phyloP scores from a whole-genome alignment of 2,888 invertebrate species.

The Trachelus troglodyta region DNA sequence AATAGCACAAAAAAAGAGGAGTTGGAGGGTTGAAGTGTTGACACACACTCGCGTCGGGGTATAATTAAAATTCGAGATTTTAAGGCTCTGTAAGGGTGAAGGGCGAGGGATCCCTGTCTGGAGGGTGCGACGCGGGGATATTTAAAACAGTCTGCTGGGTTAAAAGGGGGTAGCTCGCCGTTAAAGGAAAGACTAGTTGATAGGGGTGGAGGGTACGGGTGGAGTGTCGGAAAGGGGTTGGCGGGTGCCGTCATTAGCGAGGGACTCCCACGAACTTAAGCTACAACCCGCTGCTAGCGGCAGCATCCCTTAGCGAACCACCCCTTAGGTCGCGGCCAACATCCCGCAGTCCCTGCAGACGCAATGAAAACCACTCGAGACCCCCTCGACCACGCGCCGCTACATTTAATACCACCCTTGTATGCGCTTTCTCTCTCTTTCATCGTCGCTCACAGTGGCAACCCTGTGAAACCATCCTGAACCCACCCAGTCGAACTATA shows the following conservation, averaged over 20 bases:
- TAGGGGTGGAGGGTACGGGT: too few species aligned
- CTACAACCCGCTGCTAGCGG: constrained; percentile 6
- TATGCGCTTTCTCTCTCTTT: neutral
- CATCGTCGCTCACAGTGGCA: too few species aligned
- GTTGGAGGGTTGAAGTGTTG: too few species aligned
- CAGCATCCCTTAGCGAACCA: neutral
- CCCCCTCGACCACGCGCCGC: constrained; percentile 41
- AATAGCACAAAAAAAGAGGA: too few species aligned
- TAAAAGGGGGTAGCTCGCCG: too few species aligned
- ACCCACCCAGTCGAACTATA: neutral
- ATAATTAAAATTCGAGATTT: too few species aligned
- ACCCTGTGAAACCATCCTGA: neutral
- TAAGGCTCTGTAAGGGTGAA: too few species aligned
- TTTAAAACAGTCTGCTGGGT: too few species aligned
- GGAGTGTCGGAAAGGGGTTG: neutral
- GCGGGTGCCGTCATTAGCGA: constrained; percentile 30
- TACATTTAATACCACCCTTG: constrained; percentile 44
- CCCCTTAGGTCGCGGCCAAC: constrained; percentile 6
- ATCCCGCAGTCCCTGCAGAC: constrained; percentile 18
- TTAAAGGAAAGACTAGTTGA: too few species aligned
- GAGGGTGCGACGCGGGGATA: neutral
- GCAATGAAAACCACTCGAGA: constrained; percentile 52
- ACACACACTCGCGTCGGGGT: too few species aligned
- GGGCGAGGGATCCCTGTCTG: neutral
- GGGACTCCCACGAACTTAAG: constrained; percentile 19